Evolutionary conservation across 2,113 vertebrate species (phyloP).

Genomic region (Lasiurus borealis): DNA sequence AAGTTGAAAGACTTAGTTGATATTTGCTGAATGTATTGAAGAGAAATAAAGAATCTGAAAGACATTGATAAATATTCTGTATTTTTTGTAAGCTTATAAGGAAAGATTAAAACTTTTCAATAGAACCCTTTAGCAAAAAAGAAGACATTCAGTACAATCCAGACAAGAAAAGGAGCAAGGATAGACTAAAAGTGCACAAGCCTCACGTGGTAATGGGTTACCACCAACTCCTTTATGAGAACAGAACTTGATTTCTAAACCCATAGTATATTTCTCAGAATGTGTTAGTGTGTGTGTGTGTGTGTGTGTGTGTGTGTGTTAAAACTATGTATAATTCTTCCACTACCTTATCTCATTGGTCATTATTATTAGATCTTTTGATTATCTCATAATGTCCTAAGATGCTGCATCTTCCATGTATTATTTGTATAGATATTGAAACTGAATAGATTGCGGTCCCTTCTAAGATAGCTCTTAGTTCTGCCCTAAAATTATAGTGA

Average conservation of each 20-base stretch:
- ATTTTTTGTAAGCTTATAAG: neutral
- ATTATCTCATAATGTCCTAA: neutral
- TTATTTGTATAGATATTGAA: neutral
- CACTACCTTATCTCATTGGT: neutral
- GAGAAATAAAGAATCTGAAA: neutral
- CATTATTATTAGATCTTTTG: neutral
- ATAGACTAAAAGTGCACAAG: neutral
- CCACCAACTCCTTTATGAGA: neutral
- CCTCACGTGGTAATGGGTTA: neutral
- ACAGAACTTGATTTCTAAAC: neutral
- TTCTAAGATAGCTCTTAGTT: slow-evolving; percentile 9
- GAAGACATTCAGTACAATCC: neutral
- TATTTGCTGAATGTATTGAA: neutral
- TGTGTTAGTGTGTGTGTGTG: no score
- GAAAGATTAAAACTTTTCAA: neutral
- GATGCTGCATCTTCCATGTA: neutral
- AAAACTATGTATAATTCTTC: neutral
- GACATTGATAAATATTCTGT: neutral
- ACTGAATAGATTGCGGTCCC: neutral
- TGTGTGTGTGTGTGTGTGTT: neutral
- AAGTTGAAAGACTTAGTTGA: neutral
- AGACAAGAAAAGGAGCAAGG: neutral
- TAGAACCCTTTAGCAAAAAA: neutral
- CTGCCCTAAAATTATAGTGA: neutral
- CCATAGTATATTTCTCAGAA: neutral